Conservation (phyloP, 2,113 vertebrate genomes). For the Antennarius striatus region DNA sequence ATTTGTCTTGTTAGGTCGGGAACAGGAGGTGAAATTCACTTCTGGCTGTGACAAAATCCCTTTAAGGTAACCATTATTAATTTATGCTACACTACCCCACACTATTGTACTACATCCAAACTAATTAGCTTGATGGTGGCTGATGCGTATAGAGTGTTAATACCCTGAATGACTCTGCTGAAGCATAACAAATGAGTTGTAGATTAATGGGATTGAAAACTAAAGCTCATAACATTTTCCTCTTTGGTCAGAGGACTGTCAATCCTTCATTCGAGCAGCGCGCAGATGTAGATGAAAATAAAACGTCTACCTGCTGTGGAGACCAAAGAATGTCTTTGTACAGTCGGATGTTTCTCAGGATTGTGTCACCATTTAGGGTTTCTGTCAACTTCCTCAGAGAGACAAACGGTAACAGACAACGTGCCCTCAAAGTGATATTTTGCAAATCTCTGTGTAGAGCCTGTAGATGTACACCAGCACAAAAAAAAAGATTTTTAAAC, state of each 20-base stretch:
- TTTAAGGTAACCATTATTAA: slow-evolving; percentile 77
- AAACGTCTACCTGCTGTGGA: slow-evolving; percentile 83
- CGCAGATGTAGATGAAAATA: slow-evolving; percentile 16
- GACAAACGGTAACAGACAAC: slow-evolving; percentile 84
- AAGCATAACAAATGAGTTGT: slow-evolving; percentile 72
- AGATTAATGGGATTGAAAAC: slow-evolving; percentile 61
- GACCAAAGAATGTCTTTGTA: slow-evolving; percentile 82
- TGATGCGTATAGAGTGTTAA: slow-evolving; percentile 72
- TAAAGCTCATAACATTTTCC: slow-evolving; percentile 44
- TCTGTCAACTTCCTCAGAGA: slow-evolving; percentile 81
- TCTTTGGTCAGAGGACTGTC: slow-evolving; percentile 21
- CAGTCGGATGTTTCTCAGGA: slow-evolving; percentile 70
- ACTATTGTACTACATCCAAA: slow-evolving; percentile 77
- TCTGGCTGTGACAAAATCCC: slow-evolving; percentile 75
- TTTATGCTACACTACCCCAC: slow-evolving; percentile 72
- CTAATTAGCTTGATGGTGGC: slow-evolving; percentile 81
- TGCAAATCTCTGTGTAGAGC: slow-evolving; percentile 42
- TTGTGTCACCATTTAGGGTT: slow-evolving; percentile 56
- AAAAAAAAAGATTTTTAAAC: not conserved
- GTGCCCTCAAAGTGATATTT: slow-evolving; percentile 68
- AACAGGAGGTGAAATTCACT: slow-evolving; percentile 67
- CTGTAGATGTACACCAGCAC: slow-evolving; percentile 52
- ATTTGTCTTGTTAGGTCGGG: slow-evolving; percentile 48
- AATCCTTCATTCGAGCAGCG: slow-evolving; percentile 18
- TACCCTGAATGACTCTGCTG: slow-evolving; percentile 74